Evolutionary conservation across 92 coral and sea anemone genomes (phyloP), one percentile per base, ranked within the genome.

Genomic region (Porites evermanni): DNA sequence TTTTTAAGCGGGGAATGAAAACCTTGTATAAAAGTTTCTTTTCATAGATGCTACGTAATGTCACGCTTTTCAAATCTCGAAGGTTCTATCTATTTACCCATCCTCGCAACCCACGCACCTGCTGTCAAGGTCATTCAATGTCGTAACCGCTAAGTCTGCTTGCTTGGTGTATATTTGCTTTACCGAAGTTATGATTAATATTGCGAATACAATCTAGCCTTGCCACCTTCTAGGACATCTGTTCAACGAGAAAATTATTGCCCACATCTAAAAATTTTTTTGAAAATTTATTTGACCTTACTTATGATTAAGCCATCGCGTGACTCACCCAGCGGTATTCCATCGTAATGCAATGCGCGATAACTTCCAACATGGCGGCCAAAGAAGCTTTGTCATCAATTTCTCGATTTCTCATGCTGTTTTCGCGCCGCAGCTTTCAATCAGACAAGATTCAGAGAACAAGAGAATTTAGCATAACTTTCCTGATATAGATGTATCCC

Each of bases 21-120:
- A 70, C 73, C 56, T 38, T 63, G 79, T 70, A 14, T 19, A 86
- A 79, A 20, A 7, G 72, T 73, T 74, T 72, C 90, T 90, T 93
- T 93, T 90, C 94, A 70, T 93, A 84, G 90, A 61, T 67, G 69
- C 86, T 60, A 90, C 94, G 95, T 92, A 93, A 90, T 89, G 74
- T 69, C 79, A 47, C 74, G 53, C 71, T 67, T 54, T 32, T 71
- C 68, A 14, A 67, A 20, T 72, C 93, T 70, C 11, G 93, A 90
- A 86, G 16, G 65, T 78, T 67, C 83, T 3, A 29, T 47, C 67
- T 13, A 67, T 72, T 52, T 75, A 63, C 84, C 13, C 83, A 32
- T 20, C 79, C 85, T 44, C 9, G 24, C 26, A 80, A 74, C 91
- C 91, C 91, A 83, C 88, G 74, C 91, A 90, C 54, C 74, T 75